Evolutionary conservation across 2,113 vertebrate genomes (phyloP).

Genomic region (Varanus salvator): DNA sequence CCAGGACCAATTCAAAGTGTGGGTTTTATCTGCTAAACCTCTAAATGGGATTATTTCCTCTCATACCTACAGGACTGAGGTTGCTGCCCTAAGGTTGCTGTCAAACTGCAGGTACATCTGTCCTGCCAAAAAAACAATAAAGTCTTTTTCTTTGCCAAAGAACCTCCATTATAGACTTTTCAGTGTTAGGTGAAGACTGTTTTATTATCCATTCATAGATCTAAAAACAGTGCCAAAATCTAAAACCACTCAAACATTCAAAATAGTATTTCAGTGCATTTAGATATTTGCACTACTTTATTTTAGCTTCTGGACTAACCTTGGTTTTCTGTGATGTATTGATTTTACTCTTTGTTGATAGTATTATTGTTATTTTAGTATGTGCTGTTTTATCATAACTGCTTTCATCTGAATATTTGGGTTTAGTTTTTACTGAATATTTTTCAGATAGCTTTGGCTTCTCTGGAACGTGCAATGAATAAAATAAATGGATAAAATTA

Average conservation of each 20-base stretch:
- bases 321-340: too few species aligned
- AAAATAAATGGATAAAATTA: not conserved
- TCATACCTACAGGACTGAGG: too few species aligned
- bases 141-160: not conserved
- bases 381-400: not conserved
- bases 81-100: too few species aligned
- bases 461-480: not conserved
- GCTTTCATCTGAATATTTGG: not conserved
- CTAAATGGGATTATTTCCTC: not conserved
- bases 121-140: too few species aligned
- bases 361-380: not conserved
- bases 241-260: not conserved
- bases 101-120: too few species aligned
- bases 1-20: not conserved
- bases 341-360: too few species aligned
- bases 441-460: not conserved
- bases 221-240: not conserved
- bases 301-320: not conserved
- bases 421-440: too few species aligned
- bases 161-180: not conserved
- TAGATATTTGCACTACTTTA: not conserved
- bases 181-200: not conserved
- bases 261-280: not conserved
- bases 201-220: not conserved
- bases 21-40: not conserved